Evolutionary conservation across 2,888 invertebrate species (phyloP).

Genomic region (Lycophotia porphyrea): DNA sequence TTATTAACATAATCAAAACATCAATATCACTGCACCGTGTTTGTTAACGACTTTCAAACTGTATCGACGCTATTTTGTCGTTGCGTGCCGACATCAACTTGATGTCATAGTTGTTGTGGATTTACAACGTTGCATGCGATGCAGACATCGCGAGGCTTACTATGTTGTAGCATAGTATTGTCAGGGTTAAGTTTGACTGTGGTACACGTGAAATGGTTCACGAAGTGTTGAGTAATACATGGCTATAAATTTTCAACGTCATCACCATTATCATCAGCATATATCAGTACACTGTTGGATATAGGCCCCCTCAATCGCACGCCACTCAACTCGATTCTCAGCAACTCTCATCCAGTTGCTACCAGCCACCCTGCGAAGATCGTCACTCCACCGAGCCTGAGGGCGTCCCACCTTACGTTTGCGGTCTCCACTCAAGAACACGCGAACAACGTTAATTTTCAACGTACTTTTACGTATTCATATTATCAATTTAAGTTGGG

Average conservation of each 20-base stretch:
- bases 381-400: no score
- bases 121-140: constrained; percentile 61
- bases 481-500: neutral
- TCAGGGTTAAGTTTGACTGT: constrained; percentile 26
- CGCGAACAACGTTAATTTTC: no score
- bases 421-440: no score
- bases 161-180: constrained; percentile 33
- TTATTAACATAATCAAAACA: constrained; percentile 52
- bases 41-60: constrained; percentile 48
- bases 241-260: no score
- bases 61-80: constrained; percentile 44
- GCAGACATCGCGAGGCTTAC: constrained; percentile 22
- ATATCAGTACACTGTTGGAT: no score
- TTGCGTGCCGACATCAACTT: constrained; percentile 52
- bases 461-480: neutral
- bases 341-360: no score
- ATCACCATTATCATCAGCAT: no score
- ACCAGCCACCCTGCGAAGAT: no score
- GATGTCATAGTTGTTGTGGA: constrained; percentile 32
- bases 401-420: no score
- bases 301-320: no score
- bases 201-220: constrained; percentile 23
- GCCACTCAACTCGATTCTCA: no score
- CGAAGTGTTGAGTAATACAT: no score
- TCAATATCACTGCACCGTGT: constrained; percentile 52